These are phyloP conservation scores for Bellardia pandia DNA, from an alignment of 2,888 invertebrate genomes.

Conservation along the genomic window DNA sequence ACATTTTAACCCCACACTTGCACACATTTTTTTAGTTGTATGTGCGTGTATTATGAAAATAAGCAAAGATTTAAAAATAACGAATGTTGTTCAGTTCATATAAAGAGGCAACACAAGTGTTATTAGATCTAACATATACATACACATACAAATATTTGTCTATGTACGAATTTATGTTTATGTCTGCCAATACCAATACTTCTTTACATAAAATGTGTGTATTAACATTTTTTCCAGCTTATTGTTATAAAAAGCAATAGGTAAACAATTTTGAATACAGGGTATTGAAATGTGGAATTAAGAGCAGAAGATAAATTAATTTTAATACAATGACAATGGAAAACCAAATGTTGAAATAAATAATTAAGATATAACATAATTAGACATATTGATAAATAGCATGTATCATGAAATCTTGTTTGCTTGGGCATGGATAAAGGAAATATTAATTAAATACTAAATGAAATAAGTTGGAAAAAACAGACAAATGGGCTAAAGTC, in stretches of 20 bases:
- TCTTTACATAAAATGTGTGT: neutral
- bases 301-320: neutral
- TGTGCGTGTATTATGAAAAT: neutral
- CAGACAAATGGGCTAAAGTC: neutral
- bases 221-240: neutral
- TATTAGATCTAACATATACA: neutral
- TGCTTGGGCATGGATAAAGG: neutral
- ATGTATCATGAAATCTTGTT: neutral
- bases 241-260: neutral
- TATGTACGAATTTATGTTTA: neutral
- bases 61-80: slow-evolving; percentile 10
- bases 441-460: slow-evolving; percentile 12
- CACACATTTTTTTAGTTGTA: too few relatives aligned
- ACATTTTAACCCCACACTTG: neutral
- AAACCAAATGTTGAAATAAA: slow-evolving; percentile 33
- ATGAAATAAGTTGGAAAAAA: slow-evolving; percentile 35
- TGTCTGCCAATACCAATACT: neutral
- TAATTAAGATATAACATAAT: slow-evolving; percentile 39
- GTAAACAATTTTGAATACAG: neutral
- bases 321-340: slow-evolving; percentile 5
- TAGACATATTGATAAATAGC: slow-evolving; percentile 32
- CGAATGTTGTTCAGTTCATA: neutral
- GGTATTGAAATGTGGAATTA: neutral
- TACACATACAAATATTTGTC: neutral
- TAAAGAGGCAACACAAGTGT: neutral